These are phyloP conservation scores for Cyanoramphus novaezelandiae DNA, from an alignment of 2,113 vertebrate genomes.

Conservation along the genomic window DNA sequence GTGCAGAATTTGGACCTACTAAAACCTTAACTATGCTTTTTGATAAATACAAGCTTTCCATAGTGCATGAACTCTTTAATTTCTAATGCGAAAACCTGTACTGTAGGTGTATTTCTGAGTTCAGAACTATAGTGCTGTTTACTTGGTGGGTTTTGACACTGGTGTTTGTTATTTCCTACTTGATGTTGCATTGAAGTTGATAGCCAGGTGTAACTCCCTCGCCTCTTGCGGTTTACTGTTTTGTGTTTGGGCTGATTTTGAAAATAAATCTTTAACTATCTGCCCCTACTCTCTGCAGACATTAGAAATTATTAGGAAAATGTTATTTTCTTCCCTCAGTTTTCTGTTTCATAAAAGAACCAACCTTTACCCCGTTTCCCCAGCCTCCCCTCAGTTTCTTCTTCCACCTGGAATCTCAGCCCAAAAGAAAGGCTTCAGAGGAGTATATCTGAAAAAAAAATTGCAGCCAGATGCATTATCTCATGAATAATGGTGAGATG, in stretches of 20 bases:
- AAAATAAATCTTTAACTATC: background rate
- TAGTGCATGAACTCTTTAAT: background rate
- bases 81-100: background rate
- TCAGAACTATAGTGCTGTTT: background rate
- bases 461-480: background rate
- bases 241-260: background rate
- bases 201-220: background rate
- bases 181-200: background rate
- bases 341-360: background rate
- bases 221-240: background rate
- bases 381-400: fast-evolving
- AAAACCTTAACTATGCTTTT: background rate
- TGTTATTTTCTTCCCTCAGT: background rate
- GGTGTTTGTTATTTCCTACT: background rate
- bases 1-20: background rate
- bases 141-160: background rate
- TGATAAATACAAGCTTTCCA: background rate
- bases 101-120: background rate
- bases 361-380: background rate
- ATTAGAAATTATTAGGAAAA: background rate
- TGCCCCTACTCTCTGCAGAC: background rate
- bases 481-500: background rate
- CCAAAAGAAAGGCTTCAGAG: background rate
- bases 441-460: background rate
- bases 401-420: background rate